phyloP scores from a whole-genome alignment of 2,113 vertebrate genomes.

The Lagopus muta region DNA sequence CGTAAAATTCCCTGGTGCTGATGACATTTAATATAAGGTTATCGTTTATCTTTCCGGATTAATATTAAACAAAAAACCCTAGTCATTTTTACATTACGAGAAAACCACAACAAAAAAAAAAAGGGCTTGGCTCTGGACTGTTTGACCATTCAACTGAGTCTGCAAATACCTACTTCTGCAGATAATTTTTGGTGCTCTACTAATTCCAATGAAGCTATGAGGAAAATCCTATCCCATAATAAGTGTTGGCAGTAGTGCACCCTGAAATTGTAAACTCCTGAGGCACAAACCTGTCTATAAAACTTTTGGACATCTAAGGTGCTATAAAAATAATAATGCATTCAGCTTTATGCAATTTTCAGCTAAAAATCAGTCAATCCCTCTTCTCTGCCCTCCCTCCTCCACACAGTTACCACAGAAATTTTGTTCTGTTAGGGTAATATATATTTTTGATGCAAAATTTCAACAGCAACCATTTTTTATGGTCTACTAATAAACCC shows the following conservation, averaged over 20 bases:
- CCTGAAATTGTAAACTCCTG: conserved; percentile 22
- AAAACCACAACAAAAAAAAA: neutral
- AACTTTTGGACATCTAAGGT: conserved; percentile 38
- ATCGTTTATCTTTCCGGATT: neutral
- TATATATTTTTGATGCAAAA: conserved; percentile 54
- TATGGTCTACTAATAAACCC: conserved; percentile 76
- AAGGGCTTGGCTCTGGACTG: neutral
- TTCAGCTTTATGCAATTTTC: conserved; percentile 48
- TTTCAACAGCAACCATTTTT: conserved; percentile 70
- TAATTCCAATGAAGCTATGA: conserved; percentile 8
- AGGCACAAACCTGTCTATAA: conserved; percentile 55
- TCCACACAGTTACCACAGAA: conserved; percentile 8
- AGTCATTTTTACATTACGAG: neutral
- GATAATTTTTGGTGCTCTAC: neutral
- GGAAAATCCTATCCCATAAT: conserved; percentile 14
- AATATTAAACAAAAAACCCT: neutral
- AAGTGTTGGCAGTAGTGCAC: neutral
- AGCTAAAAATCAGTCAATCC: conserved; percentile 25
- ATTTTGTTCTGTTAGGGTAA: conserved; percentile 36
- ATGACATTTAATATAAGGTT: neutral
- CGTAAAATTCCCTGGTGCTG: neutral
- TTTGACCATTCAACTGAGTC: neutral
- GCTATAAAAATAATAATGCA: conserved; percentile 56
- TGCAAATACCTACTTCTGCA: neutral
- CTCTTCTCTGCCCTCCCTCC: neutral